phyloP scores from a whole-genome alignment of 2,888 invertebrate genomes.

The Epirrhoe alternata region DNA sequence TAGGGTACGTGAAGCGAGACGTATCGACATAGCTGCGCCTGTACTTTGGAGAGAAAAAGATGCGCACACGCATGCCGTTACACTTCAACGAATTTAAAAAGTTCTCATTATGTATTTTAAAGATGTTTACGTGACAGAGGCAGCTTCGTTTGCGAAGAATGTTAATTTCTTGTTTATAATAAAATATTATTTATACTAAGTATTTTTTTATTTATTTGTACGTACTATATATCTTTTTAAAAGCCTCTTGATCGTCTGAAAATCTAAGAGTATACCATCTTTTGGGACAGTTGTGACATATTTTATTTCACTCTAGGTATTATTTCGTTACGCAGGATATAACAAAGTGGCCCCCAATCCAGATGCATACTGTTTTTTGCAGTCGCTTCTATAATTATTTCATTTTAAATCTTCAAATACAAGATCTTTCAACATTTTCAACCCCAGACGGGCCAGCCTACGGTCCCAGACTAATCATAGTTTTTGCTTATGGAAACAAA shows the following conservation, averaged over 20 bases:
- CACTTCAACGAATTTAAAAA: slow-evolving; percentile 77
- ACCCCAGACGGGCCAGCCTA: not conserved
- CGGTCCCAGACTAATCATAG: slow-evolving; percentile 28
- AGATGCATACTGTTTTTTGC: no score
- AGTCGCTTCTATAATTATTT: not conserved
- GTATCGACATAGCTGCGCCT: slow-evolving; percentile 72
- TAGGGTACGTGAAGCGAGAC: slow-evolving; percentile 77
- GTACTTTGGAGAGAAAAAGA: slow-evolving; percentile 70
- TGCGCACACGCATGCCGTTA: slow-evolving; percentile 67
- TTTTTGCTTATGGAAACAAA: slow-evolving; percentile 22
- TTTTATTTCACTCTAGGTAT: no score
- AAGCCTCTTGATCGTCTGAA: no score
- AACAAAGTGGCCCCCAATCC: no score
- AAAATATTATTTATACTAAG: not conserved
- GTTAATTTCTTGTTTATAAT: slow-evolving; percentile 21
- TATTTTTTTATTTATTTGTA: slow-evolving; percentile 9
- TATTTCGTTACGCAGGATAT: no score
- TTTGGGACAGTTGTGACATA: no score
- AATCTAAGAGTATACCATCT: no score
- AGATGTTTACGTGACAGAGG: slow-evolving; percentile 44
- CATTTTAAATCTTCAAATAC: not conserved
- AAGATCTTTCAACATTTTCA: not conserved
- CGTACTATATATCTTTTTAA: no score
- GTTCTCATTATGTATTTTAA: slow-evolving; percentile 62
- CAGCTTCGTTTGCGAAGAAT: slow-evolving; percentile 31